These are phyloP conservation scores for Atta cephalotes DNA, from an alignment of 1,140 invertebrate genomes.

Conservation along the genomic window DNA sequence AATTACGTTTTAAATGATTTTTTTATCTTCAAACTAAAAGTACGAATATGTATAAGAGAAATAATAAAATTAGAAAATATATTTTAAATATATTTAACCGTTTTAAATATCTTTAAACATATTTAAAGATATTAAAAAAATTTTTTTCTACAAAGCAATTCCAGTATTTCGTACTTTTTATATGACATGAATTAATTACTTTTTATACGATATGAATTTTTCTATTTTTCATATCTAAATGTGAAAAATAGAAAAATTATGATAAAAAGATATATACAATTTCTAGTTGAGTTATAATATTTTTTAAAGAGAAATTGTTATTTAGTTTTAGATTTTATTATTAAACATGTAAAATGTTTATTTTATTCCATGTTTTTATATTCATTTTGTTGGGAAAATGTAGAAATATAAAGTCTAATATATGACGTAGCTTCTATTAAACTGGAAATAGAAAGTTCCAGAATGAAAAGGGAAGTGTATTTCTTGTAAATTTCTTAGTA, in stretches of 20 bases:
- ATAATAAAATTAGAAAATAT: slow-evolving; percentile 30
- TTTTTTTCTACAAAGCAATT: background rate
- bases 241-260: background rate
- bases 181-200: background rate
- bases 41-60: background rate
- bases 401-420: slow-evolving; percentile 24
- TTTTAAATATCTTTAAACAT: slow-evolving; percentile 27
- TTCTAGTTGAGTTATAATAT: background rate
- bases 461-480: slow-evolving; percentile 1
- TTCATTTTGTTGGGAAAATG: slow-evolving; percentile 26
- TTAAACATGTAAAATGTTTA: background rate
- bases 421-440: slow-evolving; percentile 13
- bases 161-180: slow-evolving; percentile 1
- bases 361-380: background rate
- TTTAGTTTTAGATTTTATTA: background rate
- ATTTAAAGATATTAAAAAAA: slow-evolving; percentile 22
- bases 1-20: background rate
- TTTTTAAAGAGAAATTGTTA: background rate
- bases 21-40: background rate
- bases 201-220: background rate
- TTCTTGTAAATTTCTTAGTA: slow-evolving; percentile 21
- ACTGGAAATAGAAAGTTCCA: slow-evolving; percentile 27
- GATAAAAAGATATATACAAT: background rate
- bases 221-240: background rate
- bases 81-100: background rate